Conservation (phyloP, 1,140 invertebrate genomes). For the Triops cancriformis region DNA sequence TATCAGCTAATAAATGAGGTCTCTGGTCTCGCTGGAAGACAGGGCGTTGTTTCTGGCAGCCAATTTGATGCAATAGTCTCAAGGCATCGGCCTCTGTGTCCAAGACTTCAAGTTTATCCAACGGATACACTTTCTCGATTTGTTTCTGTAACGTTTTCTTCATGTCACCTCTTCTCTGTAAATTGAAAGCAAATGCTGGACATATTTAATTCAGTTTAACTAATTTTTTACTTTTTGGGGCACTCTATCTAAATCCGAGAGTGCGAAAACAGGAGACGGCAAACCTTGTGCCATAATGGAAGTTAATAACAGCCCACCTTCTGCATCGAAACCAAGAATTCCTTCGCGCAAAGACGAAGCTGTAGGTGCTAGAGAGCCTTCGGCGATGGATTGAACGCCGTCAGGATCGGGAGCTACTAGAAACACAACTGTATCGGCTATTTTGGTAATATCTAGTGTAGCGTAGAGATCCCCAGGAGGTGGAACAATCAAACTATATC, state of each 20-base stretch:
- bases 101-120: constrained; percentile 68
- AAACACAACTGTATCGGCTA: constrained; percentile 71
- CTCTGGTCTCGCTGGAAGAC: constrained; percentile 66
- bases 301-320: constrained; percentile 63
- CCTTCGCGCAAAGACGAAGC: constrained; percentile 39
- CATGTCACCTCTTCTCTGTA: constrained; percentile 57
- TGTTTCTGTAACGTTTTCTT: constrained; percentile 67
- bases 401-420: constrained; percentile 47
- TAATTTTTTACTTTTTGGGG: constrained; percentile 44
- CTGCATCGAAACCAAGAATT: constrained; percentile 57
- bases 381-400: constrained; percentile 14
- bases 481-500: constrained; percentile 67
- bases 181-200: constrained; percentile 26
- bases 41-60: constrained; percentile 65
- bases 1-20: constrained; percentile 71
- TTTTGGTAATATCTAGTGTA: constrained; percentile 72
- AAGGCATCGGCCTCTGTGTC: constrained; percentile 67
- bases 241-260: constrained; percentile 65
- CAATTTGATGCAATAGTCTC: constrained; percentile 67
- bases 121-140: constrained; percentile 66
- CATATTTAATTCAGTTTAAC: constrained; percentile 18
- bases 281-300: constrained; percentile 71
- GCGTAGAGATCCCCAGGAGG: constrained; percentile 59
- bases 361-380: neutral
- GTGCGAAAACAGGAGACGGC: constrained; percentile 62